Base-by-base conservation (phyloP, 1,140 invertebrate species). In the Trissolcus basalis region DNA sequence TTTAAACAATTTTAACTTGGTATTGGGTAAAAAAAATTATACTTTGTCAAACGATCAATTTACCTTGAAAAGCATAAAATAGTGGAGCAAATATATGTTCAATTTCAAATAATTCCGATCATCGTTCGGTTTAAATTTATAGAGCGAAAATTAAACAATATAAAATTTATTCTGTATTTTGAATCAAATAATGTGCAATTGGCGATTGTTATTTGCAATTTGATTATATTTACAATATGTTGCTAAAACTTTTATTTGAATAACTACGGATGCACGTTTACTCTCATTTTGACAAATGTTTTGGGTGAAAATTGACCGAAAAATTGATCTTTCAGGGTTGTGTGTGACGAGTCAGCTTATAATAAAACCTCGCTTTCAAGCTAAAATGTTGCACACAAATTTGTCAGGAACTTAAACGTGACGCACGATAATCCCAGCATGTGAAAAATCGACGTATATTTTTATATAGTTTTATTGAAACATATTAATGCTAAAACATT, bases 391-490 rank as follows among this genome's bases (percentile, higher is more conserved):
- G 59, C 54, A 41, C 51, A 27, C 53, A 59, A 68, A 59, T 59
- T 51, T 53, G 10, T 68, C 61, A 49, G 53, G 49, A 54, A 49
- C 33, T 58, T 33, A 51, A 44, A 68, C 49, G 15, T 59, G 45
- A 45, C 47, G 16, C 12, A n/a, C 5, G 9, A 59, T 51, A 68
- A 59, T 59, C 58, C 53, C 9, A n/a, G n/a, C n/a, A 11, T 1
- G 53, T n/a, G 50, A 43, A 67, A 67, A 49, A 39, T 67, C 35
- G 19, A 36, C 35, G 33, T 35, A 56, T 65, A 55, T 63, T 55
- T 48, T 49, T 63, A 49, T 55, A 65, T 47, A 14, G 11, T 19
- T 48, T n/a, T n/a, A 36, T 9, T 41, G 48, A 61, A 16, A 14
- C 27, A 47, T 64, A 45, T 64, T 63, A 51, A 51, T 35, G 50